Base-by-base conservation (phyloP, 2,888 invertebrate species). In the Thalpophila matura region DNA sequence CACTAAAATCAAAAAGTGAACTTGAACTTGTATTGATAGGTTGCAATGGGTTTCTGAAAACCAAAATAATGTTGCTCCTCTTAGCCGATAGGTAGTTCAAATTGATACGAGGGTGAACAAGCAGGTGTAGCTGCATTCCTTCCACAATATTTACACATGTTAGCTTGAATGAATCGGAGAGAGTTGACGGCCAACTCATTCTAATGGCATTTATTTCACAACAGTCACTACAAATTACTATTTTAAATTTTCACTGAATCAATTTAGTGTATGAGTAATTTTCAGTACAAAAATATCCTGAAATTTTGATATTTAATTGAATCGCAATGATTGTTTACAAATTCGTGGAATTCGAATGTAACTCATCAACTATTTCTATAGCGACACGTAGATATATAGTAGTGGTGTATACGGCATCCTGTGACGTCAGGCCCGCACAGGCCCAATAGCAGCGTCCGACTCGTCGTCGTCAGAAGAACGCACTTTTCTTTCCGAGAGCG, bases 341-440 rank as follows among this genome's bases (percentile, higher is more conserved):
- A 81, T 87, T 83, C 81, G 70, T 74, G 86, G 88, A 87, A 90
- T 87, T 80, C 69, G 76, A 85, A 84, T 89, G 86, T 89, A 89
- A 89, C 87, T 91, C 90, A 93, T 88, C 88, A 86, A 92, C 92
- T 94, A 94, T 94, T 93, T 92, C 86, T 86, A 92, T 83, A 87
- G 73, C 80, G 86, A 86, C 86, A 89, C 87, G 88, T 89, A 86
- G 77, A 82, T 80, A 82, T 80, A 75, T 70, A 74, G 74, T 59
- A 54, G 55, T 59, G 56, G 81, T 78, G 77, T 82, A 75, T 80
- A 77, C 76, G 78, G 84, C 86, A 86, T 90, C 88, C 89, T 86
- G 87, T 89, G 90, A 91, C 88, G 91, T 88, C 83, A 85, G 77
- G 61, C 57, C 47, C 67, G 63, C 59, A 55, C 74, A 68, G 74